Evolutionary conservation across 1,140 invertebrate genomes (phyloP), one percentile per base, ranked within the genome.

Genomic region (Euschistus heros): DNA sequence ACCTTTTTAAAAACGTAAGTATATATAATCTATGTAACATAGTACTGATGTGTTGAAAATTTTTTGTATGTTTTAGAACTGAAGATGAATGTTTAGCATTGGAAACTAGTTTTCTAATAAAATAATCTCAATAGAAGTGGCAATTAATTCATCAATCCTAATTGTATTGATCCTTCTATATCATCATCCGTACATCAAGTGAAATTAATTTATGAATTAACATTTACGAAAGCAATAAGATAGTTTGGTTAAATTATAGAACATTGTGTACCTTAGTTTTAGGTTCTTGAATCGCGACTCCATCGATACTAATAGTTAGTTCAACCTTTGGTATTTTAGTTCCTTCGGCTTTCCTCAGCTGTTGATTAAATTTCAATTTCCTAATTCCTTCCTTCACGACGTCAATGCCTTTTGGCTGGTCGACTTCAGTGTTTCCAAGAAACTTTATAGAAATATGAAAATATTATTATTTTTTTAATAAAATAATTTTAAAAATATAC

Each of bases 301-400:
- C 94, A 80, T 97, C 93, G 62, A 94, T 88, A 57, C 92, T 95
- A 69, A 97, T 91, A 8, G 92, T 94, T 61, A 97, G 83, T 75
- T 91, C 89, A 5, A 96, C 91, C 78, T 97, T 97, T 67, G 91
- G 91, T 62, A 87, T 92, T 78, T 96, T 96, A 66, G 87, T 86
- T 24, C 86, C 88, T 76, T 97, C 94, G 50, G 93, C 90, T 75
- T 94, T 94, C 72, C 89, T 87, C 67, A 97, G 79, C 74, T 97
- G 92, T 73, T 96, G 92, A 68, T 86, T 90, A 75, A 97, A 96
- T 77, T 94, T 93, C 69, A 97, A 79, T 75, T 96, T 95, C 70
- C 91, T 84, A 70, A 97, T 96, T 44, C 92, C 92, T 74, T 97
- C 93, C 78, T 95, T 96, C 0, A 98, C 92, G 24, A 97, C 91